These are phyloP conservation scores for Corapipo altera DNA, from an alignment of 2,113 vertebrate species.

Conservation along the genomic window DNA sequence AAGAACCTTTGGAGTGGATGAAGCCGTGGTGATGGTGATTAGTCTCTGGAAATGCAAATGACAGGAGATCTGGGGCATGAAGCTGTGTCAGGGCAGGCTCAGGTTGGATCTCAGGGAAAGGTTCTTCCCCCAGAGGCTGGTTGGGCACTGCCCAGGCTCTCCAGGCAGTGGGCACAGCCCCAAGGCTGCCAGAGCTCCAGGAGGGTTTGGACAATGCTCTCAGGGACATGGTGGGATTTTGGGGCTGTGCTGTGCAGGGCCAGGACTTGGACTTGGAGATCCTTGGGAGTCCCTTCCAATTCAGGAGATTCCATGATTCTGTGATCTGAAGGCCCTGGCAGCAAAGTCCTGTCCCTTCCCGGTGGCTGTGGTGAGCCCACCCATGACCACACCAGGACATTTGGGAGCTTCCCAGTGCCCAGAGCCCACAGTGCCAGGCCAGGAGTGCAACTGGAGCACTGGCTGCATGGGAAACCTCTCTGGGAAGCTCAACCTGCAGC, in stretches of 20 bases:
- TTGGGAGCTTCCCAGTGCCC: neutral
- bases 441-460: accelerated
- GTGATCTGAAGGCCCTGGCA: accelerated
- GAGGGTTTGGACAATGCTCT: accelerated
- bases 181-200: neutral
- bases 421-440: accelerated
- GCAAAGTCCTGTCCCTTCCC: accelerated
- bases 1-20: accelerated
- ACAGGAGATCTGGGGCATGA: neutral
- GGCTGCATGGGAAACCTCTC: accelerated
- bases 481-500: neutral
- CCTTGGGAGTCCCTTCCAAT: neutral
- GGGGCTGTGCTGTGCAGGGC: neutral
- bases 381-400: neutral
- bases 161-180: accelerated
- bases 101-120: neutral
- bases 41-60: neutral
- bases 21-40: too few relatives aligned
- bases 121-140: too few relatives aligned
- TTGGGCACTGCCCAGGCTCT: neutral
- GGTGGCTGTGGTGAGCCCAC: accelerated
- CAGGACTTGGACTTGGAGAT: accelerated
- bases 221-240: neutral
- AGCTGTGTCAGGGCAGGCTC: neutral
- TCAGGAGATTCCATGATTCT: neutral